Evolutionary conservation across 2,113 vertebrate species (phyloP), one percentile per base, ranked within the genome.

Genomic region (Thermophis baileyi): DNA sequence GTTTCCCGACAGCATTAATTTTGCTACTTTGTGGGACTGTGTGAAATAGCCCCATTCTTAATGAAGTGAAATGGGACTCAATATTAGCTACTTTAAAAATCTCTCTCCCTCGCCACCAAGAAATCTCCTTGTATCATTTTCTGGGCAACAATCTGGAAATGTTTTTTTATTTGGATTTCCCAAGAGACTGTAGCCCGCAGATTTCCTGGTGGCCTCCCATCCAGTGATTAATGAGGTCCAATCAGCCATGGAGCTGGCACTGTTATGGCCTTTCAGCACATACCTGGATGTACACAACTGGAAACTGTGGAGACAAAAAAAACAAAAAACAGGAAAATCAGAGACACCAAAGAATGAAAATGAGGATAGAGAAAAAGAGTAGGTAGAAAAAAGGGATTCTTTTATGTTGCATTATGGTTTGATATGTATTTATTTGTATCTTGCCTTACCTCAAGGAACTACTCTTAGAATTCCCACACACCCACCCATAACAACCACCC

Each of bases 211-310:
- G 69, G 69, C n/a, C 69, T 74, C 16, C 69, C 14, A 40, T 74
- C 69, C 14, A 20, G 16, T 40, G 69, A 74, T 16, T 18, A 74
- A 74, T 35, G n/a, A 35, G n/a, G 6, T 20, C 16, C 69, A 35
- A 74, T 74, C 69, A 74, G n/a, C 69, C 69, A 40, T 40, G 6
- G 6, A 35, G n/a, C 69, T 74, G n/a, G n/a, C 5, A 35, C 1
- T 35, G n/a, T 1, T 74, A 6, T 18, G 14, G n/a, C n/a, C 14
- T 74, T 74, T 40, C 69, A 40, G 14, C 89, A 95, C 97, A 10
- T 97, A 97, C 97, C 96, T 96, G 88, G 0, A 97, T 95, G 81
- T 95, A 96, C 6, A 97, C 94, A 95, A 97, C 24, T 0, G 97
- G 96, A 89, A 97, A 94, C 97, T 97, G 90, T 92, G 95, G 96